Base-by-base conservation (phyloP, 2,888 invertebrate species). In the Lacanobia wlatinum region DNA sequence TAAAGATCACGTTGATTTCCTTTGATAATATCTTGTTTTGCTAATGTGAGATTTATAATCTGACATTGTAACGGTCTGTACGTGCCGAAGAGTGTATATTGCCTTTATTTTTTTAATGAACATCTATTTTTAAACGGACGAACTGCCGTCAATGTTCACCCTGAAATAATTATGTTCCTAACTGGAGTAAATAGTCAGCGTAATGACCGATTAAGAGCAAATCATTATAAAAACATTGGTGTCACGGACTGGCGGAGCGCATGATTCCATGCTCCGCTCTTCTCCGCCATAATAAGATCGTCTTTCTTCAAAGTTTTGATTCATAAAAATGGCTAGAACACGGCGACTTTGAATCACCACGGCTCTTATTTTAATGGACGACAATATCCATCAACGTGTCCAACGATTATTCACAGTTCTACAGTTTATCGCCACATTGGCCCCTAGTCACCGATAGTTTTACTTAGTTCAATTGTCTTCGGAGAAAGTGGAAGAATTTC, bases 241-340 rank as follows among this genome's bases (percentile, higher is more conserved):
- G 94, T 94, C 94, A 95, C 88, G 94, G 94, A 89, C 94, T 88
- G 88, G 69, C 79, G 87, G 88, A 87, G 92, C 91, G 90, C 93
- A 89, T 92, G 92, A 91, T 90, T 90, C 88, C 83, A 89, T 88
- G 88, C 86, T 87, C 85, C 82, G 86, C 81, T 84, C 84, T 83
- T 73, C 68, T 84, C 83, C 76, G 85, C 72, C 84, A 74, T 90
- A 88, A 87, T 86, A 84, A 86, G 88, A 89, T 83, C 85, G 79
- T 86, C 83, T 80, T 85, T 86, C 83, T 82, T 83, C 78, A 78
- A 79, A 80, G 69, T 76, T 84, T 78, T 82, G 77, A 86, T 87
- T 83, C 75, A 87, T 87, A 84, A 77, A 86, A 87, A 87, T 84
- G 73, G 69, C 77, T 73, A 80, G 78, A 85, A 85, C 76, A 82